These are phyloP conservation scores for Alethe diademata DNA, from an alignment of 2,113 vertebrate genomes.

Conservation along the genomic window DNA sequence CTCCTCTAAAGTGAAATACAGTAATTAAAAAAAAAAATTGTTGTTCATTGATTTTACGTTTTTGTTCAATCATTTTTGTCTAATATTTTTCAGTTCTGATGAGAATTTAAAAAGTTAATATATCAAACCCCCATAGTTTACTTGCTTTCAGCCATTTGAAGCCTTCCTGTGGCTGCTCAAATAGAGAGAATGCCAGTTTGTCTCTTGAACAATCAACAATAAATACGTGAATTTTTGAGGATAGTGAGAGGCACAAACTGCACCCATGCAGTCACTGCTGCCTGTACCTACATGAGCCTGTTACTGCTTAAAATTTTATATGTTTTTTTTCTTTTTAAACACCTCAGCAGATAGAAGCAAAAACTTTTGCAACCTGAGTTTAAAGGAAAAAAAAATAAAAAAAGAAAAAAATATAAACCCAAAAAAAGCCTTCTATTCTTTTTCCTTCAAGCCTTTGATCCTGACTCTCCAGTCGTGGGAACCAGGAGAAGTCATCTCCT, in stretches of 20 bases:
- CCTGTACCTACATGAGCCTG: not conserved
- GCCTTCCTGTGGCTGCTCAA: not conserved
- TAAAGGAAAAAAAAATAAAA: not conserved
- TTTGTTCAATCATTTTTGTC: not conserved
- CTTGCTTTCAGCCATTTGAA: not conserved
- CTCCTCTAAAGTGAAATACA: not conserved
- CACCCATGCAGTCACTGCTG: not conserved
- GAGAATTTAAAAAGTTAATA: not conserved
- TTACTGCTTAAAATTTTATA: not conserved
- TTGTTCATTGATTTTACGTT: not conserved
- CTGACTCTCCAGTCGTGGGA: constrained; percentile 20
- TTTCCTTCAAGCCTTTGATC: constrained; percentile 32
- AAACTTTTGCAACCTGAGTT: not conserved
- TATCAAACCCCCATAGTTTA: fast-evolving
- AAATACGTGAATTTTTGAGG: not conserved
- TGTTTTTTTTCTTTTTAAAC: not conserved
- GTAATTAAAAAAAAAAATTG: no score
- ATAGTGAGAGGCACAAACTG: not conserved
- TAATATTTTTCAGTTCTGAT: not conserved
- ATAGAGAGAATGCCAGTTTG: not conserved
- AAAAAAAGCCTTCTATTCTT: not conserved
- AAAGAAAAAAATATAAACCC: not conserved
- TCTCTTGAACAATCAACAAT: not conserved
- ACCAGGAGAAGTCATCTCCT: constrained; percentile 34
- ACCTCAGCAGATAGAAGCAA: not conserved